Evolutionary conservation across 2,888 invertebrate genomes (phyloP).

Genomic region (Pseudanteris insignis): DNA sequence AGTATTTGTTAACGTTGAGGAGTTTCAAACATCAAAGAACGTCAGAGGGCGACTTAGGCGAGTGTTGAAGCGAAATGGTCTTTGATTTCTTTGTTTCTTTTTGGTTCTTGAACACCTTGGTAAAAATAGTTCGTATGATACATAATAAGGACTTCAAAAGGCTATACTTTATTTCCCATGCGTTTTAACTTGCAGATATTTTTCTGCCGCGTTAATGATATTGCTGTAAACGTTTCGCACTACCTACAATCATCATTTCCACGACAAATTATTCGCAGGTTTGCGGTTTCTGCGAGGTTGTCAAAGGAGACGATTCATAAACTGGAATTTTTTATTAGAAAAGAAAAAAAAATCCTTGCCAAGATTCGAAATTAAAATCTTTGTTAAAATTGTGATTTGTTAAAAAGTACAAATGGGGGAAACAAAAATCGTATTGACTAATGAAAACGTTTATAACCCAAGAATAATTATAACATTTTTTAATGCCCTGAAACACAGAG

Average conservation of each 20-base stretch:
- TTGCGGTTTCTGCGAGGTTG: too few species aligned
- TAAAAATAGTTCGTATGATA: constrained; percentile 23
- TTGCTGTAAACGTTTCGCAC: neutral
- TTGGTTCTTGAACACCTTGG: constrained; percentile 10
- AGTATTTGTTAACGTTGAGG: constrained; percentile 20
- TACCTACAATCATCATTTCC: neutral
- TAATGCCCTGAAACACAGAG: too few species aligned
- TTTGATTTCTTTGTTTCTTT: constrained; percentile 35
- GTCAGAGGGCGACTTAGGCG: constrained; percentile 10
- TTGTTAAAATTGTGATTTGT: too few species aligned
- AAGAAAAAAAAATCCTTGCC: too few species aligned
- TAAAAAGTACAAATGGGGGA: too few species aligned
- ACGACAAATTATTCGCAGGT: neutral
- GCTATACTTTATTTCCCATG: constrained; percentile 16
- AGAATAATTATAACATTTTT: too few species aligned
- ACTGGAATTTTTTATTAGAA: too few species aligned
- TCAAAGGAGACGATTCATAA: too few species aligned
- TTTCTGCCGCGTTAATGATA: neutral
- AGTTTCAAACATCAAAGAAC: constrained; percentile 26
- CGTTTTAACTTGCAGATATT: constrained; percentile 11
- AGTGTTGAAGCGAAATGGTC: constrained; percentile 23
- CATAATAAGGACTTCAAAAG: constrained; percentile 20
- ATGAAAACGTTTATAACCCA: too few species aligned
- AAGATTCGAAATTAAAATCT: too few species aligned
- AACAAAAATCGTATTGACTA: too few species aligned